These are phyloP conservation scores for Lordiphosa fenestrarum DNA, from an alignment of 2,888 invertebrate genomes.

Conservation along the genomic window DNA sequence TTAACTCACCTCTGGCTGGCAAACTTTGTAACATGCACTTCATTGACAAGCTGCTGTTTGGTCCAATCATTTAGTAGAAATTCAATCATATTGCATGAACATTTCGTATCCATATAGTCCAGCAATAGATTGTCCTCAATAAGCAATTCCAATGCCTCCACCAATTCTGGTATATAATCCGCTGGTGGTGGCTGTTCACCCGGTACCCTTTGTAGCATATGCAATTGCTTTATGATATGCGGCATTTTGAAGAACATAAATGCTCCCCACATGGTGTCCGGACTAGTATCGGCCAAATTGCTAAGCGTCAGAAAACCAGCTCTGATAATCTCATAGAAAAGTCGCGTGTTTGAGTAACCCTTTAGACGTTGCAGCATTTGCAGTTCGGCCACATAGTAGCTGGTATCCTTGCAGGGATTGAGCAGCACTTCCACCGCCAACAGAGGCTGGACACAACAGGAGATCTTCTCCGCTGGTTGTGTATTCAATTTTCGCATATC, in stretches of 20 bases:
- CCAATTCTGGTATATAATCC: conserved; percentile 88
- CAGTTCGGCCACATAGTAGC: conserved; percentile 90
- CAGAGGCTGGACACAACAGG: conserved; percentile 89
- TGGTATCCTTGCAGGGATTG: conserved; percentile 91
- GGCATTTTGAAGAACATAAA: conserved; percentile 96
- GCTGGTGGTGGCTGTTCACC: conserved; percentile 68
- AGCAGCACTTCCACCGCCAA: conserved; percentile 91
- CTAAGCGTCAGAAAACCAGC: conserved; percentile 94
- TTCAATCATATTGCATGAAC: conserved; percentile 92
- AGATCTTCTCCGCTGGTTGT: conserved; percentile 84
- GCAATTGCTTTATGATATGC: conserved; percentile 87
- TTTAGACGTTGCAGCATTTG: conserved; percentile 92
- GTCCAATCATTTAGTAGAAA: conserved; percentile 90
- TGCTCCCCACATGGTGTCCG: conserved; percentile 95
- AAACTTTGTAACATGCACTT: conserved; percentile 88
- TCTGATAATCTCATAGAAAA: conserved; percentile 94
- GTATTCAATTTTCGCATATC: conserved; percentile 81
- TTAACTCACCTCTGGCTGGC: conserved; percentile 81
- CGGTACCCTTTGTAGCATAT: conserved; percentile 81
- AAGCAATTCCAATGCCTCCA: conserved; percentile 92
- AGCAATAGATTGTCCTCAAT: conserved; percentile 91
- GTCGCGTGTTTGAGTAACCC: conserved; percentile 88
- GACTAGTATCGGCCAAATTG: conserved; percentile 90
- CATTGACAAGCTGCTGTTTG: conserved; percentile 89
- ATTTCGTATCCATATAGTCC: conserved; percentile 93